Base-by-base conservation (phyloP, 2,113 vertebrate species). In the Scolopax mira region DNA sequence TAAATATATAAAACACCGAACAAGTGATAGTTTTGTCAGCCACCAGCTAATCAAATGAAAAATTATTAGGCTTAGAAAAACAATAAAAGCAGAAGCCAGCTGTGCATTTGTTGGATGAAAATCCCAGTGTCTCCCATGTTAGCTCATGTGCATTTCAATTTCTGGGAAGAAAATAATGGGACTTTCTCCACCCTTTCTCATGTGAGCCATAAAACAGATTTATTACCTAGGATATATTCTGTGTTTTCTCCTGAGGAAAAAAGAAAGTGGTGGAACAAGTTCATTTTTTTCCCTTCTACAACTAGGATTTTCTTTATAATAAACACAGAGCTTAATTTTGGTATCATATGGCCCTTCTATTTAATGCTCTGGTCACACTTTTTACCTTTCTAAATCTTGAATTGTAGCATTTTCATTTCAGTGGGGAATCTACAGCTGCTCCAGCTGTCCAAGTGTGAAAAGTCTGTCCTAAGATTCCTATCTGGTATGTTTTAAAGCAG, bases 101-200 rank as follows among this genome's bases (percentile, higher is more conserved):
- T 96, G 95, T 94, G 96, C 72, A 52, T 96, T 95, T 91, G 91
- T 90, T 94, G 95, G 94, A 97, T 90, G 85, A 95, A 93, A 96
- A 96, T 92, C 95, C 75, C 79, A 95, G 70, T 78, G 88, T 96
- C 97, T 95, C 95, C 94, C 85, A 88, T 85, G 92, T 91, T 97
- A 96, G 89, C 75, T 97, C 93, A 96, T 89, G 89, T 91, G 89
- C 79, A 89, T 93, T 96, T 95, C 95, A 88, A 73, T 96, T 97
- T 96, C 97, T 97, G 97, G 96, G 88, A 97, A 96, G 96, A 96
- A 97, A 97, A 97, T 97, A 97, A 96, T 95, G 88, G 87, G 83
- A 94, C 87, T 96, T 94, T 92, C 97, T 97, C 96, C 94, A 97
- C 97, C 97, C 96, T 97, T 94, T 96, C 97, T 97, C 96, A 93